These are phyloP conservation scores for Lasioglossum calceatum DNA, from an alignment of 2,888 invertebrate genomes.

Conservation along the genomic window DNA sequence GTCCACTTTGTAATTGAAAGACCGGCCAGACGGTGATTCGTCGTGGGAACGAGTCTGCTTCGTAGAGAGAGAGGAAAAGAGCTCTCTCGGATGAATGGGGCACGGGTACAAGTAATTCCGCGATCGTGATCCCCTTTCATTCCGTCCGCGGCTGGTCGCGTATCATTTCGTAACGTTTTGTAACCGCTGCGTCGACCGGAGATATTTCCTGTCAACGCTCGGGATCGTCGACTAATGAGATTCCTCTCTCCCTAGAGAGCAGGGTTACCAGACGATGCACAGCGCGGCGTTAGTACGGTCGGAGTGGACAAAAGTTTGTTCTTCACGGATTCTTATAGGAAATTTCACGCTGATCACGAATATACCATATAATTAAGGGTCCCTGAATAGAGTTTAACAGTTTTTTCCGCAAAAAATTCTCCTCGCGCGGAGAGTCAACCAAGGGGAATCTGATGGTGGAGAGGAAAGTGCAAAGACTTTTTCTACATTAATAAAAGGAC, in stretches of 20 bases:
- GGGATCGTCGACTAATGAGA: constrained; percentile 36
- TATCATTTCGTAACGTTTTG: constrained; percentile 10
- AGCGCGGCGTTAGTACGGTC: no score
- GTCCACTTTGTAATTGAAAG: constrained; percentile 28
- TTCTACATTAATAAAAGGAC: no score
- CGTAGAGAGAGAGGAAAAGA: background rate
- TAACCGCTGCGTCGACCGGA: constrained; percentile 6
- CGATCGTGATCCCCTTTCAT: background rate
- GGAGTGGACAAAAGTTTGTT: no score
- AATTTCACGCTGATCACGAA: no score
- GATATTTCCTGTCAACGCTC: constrained; percentile 13
- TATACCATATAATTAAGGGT: no score
- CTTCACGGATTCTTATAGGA: no score
- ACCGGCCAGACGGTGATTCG: constrained; percentile 7
- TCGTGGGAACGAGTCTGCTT: background rate
- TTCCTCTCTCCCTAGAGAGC: constrained; percentile 18
- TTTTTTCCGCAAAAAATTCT: no score
- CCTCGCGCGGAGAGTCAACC: no score
- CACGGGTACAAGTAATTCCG: constrained; percentile 14
- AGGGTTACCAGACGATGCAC: background rate
- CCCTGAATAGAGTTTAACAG: no score
- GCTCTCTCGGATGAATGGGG: constrained; percentile 5
- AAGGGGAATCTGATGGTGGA: no score
- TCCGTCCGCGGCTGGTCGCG: background rate
- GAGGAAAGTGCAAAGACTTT: no score